Percentiles rank a stretch among this genome's conserved stretches.
These are phyloP conservation scores for Xenentodon cancila DNA, from an alignment of 2,797 vertebrate species.

Conservation along the genomic window DNA sequence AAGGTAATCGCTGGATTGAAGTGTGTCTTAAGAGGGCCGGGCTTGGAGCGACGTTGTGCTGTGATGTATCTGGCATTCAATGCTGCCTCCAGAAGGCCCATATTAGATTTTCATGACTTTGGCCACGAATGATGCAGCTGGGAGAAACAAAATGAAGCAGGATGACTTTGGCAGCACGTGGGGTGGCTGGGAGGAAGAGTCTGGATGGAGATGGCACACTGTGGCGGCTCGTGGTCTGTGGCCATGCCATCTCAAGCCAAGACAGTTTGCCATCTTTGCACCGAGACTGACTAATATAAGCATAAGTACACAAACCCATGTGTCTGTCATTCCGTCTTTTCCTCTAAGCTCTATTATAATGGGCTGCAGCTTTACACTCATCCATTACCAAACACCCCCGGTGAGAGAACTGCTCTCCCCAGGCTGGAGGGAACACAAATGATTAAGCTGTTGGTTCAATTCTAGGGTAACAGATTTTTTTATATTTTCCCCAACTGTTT, in stretches of 20 bases:
- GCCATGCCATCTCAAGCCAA: constrained; percentile 37
- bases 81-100: constrained; percentile 37
- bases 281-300: constrained; percentile 26
- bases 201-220: constrained; percentile 47
- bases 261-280: constrained; percentile 31
- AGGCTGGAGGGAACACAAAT: constrained; percentile 5
- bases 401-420: constrained; percentile 16
- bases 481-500: neutral
- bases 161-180: constrained; percentile 26
- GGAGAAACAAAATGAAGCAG: constrained; percentile 18
- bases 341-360: constrained; percentile 16
- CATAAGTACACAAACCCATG: neutral
- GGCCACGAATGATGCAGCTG: constrained; percentile 26
- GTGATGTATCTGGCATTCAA: constrained; percentile 35
- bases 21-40: constrained; percentile 24
- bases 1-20: constrained; percentile 29
- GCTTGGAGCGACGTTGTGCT: constrained; percentile 25
- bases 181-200: constrained; percentile 43
- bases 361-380: constrained; percentile 22
- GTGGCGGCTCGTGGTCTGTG: constrained; percentile 28
- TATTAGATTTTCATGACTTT: constrained; percentile 41
- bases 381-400: constrained; percentile 28
- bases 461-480: neutral
- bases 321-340: constrained; percentile 31
- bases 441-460: constrained; percentile 27